These are phyloP conservation scores for Acropora yongei DNA, from an alignment of 64 coral and sea anemone species.

Conservation along the genomic window DNA sequence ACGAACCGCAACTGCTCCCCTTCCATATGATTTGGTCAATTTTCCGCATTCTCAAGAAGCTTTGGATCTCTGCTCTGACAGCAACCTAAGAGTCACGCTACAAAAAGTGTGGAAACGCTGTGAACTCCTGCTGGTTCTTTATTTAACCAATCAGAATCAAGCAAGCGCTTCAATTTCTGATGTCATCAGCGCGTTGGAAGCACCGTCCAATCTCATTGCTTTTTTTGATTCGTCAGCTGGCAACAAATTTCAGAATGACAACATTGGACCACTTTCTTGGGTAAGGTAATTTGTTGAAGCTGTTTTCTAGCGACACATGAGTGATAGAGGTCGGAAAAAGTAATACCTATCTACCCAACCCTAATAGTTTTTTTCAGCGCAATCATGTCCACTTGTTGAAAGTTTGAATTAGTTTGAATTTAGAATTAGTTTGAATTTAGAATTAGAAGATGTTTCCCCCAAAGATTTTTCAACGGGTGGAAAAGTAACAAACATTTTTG, in stretches of 20 bases:
- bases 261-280: conserved; percentile 62
- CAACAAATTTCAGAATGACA: conserved; percentile 50
- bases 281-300: conserved; percentile 63
- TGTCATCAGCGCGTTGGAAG: conserved; percentile 65
- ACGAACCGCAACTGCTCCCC: neutral
- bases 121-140: conserved; percentile 80
- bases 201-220: conserved; percentile 77
- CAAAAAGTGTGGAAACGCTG: conserved; percentile 87
- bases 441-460: too few relatives aligned
- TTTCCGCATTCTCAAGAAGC: conserved; percentile 58
- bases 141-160: conserved; percentile 84
- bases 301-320: too few relatives aligned
- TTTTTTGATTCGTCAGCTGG: conserved; percentile 59
- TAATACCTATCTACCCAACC: too few relatives aligned
- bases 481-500: too few relatives aligned
- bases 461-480: too few relatives aligned
- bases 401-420: too few relatives aligned
- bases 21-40: conserved; percentile 49
- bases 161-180: conserved; percentile 60
- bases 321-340: too few relatives aligned
- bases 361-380: too few relatives aligned
- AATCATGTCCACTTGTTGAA: too few relatives aligned
- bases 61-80: conserved; percentile 68
- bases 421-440: too few relatives aligned
- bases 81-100: conserved; percentile 75